Base-by-base conservation (phyloP, 2,888 invertebrate species). In the Cloeon dipterum region DNA sequence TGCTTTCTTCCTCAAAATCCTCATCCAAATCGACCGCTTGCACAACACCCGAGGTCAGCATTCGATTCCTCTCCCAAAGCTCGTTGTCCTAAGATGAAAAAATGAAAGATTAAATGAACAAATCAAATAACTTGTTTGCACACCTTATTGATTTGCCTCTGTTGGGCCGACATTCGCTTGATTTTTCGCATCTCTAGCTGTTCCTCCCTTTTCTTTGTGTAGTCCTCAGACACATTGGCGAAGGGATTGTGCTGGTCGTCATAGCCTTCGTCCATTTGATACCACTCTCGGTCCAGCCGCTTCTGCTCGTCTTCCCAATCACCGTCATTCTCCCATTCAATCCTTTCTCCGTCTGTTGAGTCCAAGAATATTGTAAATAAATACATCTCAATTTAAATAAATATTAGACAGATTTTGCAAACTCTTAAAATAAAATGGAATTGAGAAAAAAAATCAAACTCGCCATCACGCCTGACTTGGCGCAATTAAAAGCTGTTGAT, bases 11-110 rank as follows among this genome's bases (percentile, higher is more conserved):
- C 49, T 96, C 94, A 52, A 86, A 77, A 53, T 93, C 93, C 47
- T 88, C 86, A 52, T 77, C 86, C 14, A 38, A 23, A 49, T 79
- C 82, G 26, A 86, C 71, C 20, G 81, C 75, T 51, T 79, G 79
- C 1, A 94, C 91, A 1, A 93, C 93, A 14, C 96, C 86, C 20
- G 82, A 83, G 5, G 93, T 83, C 19, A 94, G 65, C 88, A 98
- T 89, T 43, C 98, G 70, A 63, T 98, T 96, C 18, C 91, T 70
- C 58, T 99, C 98, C 98, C 98, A 98, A 46, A 91, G 63, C 53
- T 96, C 96, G 56, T 94, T 98, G 62, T 98, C 96, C 57, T 65
- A 45, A 33, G 48, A n/a, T 35, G 35, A 33, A 16, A 26, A 33
- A 20, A 2, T 13, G 21, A 11, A n/a, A 37, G 19, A 37, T 3